Base-by-base conservation (phyloP, 2,888 invertebrate genomes). In the Sipha maydis region DNA sequence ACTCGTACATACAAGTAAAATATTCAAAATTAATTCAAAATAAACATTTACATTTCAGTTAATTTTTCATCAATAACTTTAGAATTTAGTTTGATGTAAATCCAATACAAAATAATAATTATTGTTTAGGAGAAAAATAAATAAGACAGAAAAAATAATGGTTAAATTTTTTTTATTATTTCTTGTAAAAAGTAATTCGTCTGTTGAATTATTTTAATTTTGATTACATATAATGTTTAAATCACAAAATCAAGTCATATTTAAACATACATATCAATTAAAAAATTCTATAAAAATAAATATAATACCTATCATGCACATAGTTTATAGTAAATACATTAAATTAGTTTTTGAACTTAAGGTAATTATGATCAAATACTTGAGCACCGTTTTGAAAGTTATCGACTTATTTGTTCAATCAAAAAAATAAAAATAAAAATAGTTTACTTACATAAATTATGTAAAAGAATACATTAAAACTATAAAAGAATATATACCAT, bases 311-410 rank as follows among this genome's bases (percentile, higher is more conserved):
- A 83, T 75, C 34, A 77, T 48, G 41, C 48, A 85, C 67, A 85
- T n/a, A n/a, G 31, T 41, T 21, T 67, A 82, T 34, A 48, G 19
- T 48, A 77, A 25, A 86, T 28, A 88, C 80, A 88, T 41, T 31
- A 75, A 80, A 75, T 86, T 88, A 73, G 38, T 41, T 61, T 38
- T 88, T 88, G 80, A 88, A 80, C 86, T 88, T 75, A 78, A 54
- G 7, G 14, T 86, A 79, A 28, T 69, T 41, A 88, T 41, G 54
- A 79, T 86, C 67, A 86, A 86, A 86, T 71, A 54, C 9, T 78
- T 79, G 86, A 88, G 86, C 86, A 88, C 86, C 86, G 14, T 80
- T 73, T 75, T 73, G 19, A 88, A 75, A 76, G 21, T 80, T 4
- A 79, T 79, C 80, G 25, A 73, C 34, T 73, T 34, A 78, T 73